Evolutionary conservation across 2,113 vertebrate species (phyloP).

Genomic region (Dolichotis patagonum): DNA sequence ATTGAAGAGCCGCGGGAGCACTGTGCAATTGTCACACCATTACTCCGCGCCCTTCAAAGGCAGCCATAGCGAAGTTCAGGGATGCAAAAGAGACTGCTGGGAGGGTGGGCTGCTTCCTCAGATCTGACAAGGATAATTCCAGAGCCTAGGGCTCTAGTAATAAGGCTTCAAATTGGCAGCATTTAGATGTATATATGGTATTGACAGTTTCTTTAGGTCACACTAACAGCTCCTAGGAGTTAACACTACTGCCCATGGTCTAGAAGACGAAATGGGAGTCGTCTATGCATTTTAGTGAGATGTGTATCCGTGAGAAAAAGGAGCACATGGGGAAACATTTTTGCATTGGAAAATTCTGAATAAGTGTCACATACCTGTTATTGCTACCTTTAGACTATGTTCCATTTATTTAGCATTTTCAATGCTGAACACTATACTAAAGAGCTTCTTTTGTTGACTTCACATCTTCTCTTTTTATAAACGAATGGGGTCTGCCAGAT

Average conservation of each 20-base stretch:
- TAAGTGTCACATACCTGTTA: constrained; percentile 32
- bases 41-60: constrained; percentile 59
- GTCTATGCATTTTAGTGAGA: constrained; percentile 40
- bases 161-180: constrained; percentile 70
- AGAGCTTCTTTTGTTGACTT: constrained; percentile 51
- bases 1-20: constrained; percentile 53
- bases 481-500: constrained; percentile 35
- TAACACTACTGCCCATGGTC: constrained; percentile 12
- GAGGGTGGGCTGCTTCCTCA: constrained; percentile 59
- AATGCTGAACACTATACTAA: constrained; percentile 41
- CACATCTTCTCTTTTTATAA: constrained; percentile 51
- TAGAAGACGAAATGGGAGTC: constrained; percentile 62
- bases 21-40: constrained; percentile 68
- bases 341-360: constrained; percentile 48
- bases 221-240: constrained; percentile 19
- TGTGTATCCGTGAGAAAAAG: not conserved
- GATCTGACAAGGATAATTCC: constrained; percentile 73
- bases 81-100: constrained; percentile 76
- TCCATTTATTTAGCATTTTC: constrained; percentile 64
- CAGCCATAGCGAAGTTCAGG: constrained; percentile 64
- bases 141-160: constrained; percentile 59
- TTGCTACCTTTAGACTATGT: constrained; percentile 43
- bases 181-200: constrained; percentile 45
- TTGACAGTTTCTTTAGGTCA: constrained; percentile 52
- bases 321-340: not conserved